phyloP scores from a whole-genome alignment of 2,888 invertebrate species.

The Limenitis arthemis region DNA sequence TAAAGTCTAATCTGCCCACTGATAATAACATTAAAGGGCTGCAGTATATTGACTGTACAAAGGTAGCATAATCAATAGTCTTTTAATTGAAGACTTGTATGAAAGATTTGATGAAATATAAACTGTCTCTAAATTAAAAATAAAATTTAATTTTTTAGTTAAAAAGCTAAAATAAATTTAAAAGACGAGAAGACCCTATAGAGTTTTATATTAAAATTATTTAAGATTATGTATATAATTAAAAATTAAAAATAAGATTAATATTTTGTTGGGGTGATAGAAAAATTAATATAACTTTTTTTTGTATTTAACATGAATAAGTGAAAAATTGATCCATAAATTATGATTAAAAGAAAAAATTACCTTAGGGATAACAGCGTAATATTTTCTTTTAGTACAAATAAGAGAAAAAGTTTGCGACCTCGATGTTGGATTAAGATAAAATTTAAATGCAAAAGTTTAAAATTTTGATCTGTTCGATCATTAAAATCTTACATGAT shows the following conservation, averaged over 20 bases:
- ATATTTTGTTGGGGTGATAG: no score
- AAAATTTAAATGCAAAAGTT: slow-evolving; percentile 77
- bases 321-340: slow-evolving; percentile 69
- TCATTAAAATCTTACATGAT: slow-evolving; percentile 72
- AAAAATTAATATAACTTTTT: no score
- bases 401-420: slow-evolving; percentile 84
- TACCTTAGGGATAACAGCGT: slow-evolving; percentile 91
- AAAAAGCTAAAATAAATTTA: slow-evolving; percentile 74
- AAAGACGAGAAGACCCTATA: slow-evolving; percentile 58
- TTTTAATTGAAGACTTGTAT: slow-evolving; percentile 57
- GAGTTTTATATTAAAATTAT: no score
- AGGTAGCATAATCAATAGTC: slow-evolving; percentile 52
- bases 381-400: slow-evolving; percentile 81
- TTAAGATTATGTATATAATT: no score
- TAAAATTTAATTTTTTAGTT: slow-evolving; percentile 61
- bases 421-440: slow-evolving; percentile 93
- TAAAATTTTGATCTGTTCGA: slow-evolving; percentile 84
- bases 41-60: slow-evolving; percentile 68
- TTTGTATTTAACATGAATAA: slow-evolving; percentile 70
- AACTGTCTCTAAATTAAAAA: slow-evolving; percentile 63
- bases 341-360: slow-evolving; percentile 78
- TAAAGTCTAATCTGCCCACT: slow-evolving; percentile 76
- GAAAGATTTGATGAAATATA: slow-evolving; percentile 72
- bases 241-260: no score
- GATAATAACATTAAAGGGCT: slow-evolving; percentile 79